Base-by-base conservation (phyloP, 2,113 vertebrate genomes). In the Mohoua ochrocephala region DNA sequence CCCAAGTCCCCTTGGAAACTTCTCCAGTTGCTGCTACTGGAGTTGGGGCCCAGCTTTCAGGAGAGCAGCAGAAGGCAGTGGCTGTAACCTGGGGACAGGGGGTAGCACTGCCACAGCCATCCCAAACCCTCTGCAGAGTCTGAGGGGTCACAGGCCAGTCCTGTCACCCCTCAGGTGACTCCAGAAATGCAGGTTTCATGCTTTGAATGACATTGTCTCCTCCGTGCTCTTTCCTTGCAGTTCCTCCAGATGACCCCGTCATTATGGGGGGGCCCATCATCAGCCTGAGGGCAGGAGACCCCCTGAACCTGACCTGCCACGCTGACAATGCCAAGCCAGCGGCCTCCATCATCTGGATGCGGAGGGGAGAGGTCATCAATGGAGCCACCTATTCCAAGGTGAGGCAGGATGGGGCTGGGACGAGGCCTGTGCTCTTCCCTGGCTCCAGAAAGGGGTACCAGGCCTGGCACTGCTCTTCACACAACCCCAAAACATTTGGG, bases 301-400 rank as follows among this genome's bases (percentile, higher is more conserved):
- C 99, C 15, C 98, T 99, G 93, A 99, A 99, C 97, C 97, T 99
- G 95, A 99, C 99, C 64, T 99, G 99, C 97, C 99, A 99, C 0
- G 99, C 99, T 1, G 99, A 99, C 98, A 99, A 99, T 0, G 99
- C 99, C 97, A 99, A 99, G 93, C 99, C 99, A 2, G 99, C 99
- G 0, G 99, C 99, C 47, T 99, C 99, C 65, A 99, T 99, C 97
- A 98, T 99, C 97, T 99, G 99, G 99, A 98, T 99, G 95, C 85
- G 99, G 56, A 99, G 98, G 47, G 99, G 99, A 91, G 99, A 99
- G 88, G 99, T 99, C 92, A 98, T 99, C 84, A 99, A 99, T 0
- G 99, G 99, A 88, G 99, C 99, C 96, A 99, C 99, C 96, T 99
- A 99, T 97, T 99, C 99, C 94, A 99, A 99, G 99, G 99, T 99